These are phyloP conservation scores for Bombus pascuorum DNA, from an alignment of 1,140 invertebrate species.

Conservation along the genomic window DNA sequence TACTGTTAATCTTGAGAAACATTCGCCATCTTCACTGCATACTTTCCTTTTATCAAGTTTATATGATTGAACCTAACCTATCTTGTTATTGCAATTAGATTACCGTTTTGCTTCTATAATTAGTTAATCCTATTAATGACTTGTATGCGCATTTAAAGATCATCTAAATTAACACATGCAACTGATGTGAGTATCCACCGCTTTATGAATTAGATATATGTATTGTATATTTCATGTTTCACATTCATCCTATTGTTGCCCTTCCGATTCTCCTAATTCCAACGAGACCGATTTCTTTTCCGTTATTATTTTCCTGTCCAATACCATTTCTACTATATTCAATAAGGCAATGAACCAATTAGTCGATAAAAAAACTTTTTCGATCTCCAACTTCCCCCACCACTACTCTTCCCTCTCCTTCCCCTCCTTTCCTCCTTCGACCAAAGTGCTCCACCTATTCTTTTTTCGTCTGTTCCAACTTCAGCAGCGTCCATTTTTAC, in stretches of 20 bases:
- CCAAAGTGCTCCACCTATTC: background rate
- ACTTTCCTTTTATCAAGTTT: too few relatives aligned
- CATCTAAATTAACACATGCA: too few relatives aligned
- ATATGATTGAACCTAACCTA: too few relatives aligned
- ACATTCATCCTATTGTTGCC: background rate
- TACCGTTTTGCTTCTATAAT: too few relatives aligned
- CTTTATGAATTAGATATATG: too few relatives aligned
- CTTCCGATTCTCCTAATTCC: background rate
- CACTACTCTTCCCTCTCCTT: background rate
- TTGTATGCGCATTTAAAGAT: too few relatives aligned
- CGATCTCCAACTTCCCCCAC: background rate
- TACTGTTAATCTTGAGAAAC: too few relatives aligned
- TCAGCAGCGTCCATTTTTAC: constrained; percentile 9
- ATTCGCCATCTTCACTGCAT: too few relatives aligned
- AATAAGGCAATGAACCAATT: constrained; percentile 49
- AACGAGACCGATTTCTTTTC: background rate
- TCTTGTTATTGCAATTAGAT: too few relatives aligned
- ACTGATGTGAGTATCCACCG: too few relatives aligned
- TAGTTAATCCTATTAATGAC: too few relatives aligned
- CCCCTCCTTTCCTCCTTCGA: background rate
- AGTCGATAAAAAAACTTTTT: constrained; percentile 31
- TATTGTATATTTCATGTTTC: background rate
- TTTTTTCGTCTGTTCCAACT: constrained; percentile 20
- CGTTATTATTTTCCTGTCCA: background rate
- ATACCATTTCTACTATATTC: constrained; percentile 27